Base-by-base conservation (phyloP, 2,888 invertebrate species). In the Camptogramma bilineatum region DNA sequence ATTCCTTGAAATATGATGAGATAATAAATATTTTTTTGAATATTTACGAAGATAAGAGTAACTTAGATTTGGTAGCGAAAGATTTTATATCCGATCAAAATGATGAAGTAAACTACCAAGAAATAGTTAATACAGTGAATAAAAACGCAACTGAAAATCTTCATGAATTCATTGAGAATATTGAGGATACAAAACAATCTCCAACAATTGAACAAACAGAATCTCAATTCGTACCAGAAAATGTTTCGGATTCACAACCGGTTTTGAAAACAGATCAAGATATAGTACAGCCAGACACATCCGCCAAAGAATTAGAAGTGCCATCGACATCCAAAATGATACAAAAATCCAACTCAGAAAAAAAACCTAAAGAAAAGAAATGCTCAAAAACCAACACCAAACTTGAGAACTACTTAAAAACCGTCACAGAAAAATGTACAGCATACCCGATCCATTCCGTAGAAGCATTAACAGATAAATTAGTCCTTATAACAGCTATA, bases 1-100 rank as follows among this genome's bases (percentile, higher is more conserved):
- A 73, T 44, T 75, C 74, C 0, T 0, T 74, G 0, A 69, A 70
- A 47, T 42, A 73, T 28, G 75, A 78, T 54, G 68, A 70, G 34
- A 28, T 75, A 4, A 53, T 80, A 5, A 56, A 66, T 5, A 68
- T 77, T 1, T 70, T 81, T 9, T 69, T 73, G 3, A 62, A 62
- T 31, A 46, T 69, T 7, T 69, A 69, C 10, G 52, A 52, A 17
- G 58, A 69, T 52, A 64, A 60, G 13, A 56, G 65, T 10, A 55
- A 58, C 17, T 21, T 65, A 13, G 50, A 57, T 46, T 52, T 52
- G 44, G 46, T 39, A 10, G 5, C 3, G 5, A 47, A 48, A 18
- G 8, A 28, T 10, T 39, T 28, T 7, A 28, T 8, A 1, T 34
- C 4, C 13, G 39, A 39, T 39, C 28, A 0, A 28, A 28, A 7